Percentiles rank a stretch among this genome's conserved stretches.
phyloP scores from a whole-genome alignment of 1,140 invertebrate genomes.

The Pseudomyrmex pallidus region DNA sequence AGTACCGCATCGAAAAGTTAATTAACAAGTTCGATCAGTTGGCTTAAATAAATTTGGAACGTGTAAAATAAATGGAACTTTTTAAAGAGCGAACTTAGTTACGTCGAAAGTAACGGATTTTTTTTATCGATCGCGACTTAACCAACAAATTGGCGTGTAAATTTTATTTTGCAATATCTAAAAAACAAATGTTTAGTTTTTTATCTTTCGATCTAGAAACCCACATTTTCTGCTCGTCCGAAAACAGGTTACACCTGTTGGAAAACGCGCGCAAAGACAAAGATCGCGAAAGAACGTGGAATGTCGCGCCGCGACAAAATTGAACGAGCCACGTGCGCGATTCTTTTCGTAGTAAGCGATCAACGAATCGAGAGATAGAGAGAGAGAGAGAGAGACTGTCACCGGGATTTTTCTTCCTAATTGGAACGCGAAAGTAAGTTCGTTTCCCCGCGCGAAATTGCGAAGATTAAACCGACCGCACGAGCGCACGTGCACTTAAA shows the following conservation, averaged over 20 bases:
- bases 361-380: slow-evolving; percentile 53
- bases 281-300: slow-evolving; percentile 26
- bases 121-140: too few species aligned
- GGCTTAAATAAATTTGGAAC: too few species aligned
- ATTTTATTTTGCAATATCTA: too few species aligned
- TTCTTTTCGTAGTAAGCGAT: slow-evolving; percentile 68
- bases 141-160: too few species aligned
- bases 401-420: slow-evolving; percentile 78
- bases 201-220: not conserved
- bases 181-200: too few species aligned
- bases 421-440: slow-evolving; percentile 73
- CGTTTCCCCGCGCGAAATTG: slow-evolving; percentile 72
- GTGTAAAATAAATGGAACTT: too few species aligned
- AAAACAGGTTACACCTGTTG: slow-evolving; percentile 67
- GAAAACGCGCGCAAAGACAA: slow-evolving; percentile 24
- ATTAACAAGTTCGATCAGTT: too few species aligned
- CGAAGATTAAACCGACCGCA: slow-evolving; percentile 79
- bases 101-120: too few species aligned
- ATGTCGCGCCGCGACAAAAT: slow-evolving; percentile 45
- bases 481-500: slow-evolving; percentile 82
- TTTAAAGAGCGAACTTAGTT: too few species aligned
- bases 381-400: slow-evolving; percentile 64
- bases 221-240: not conserved
- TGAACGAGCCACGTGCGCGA: slow-evolving; percentile 75
- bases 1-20: too few species aligned